phyloP scores from a whole-genome alignment of 2,113 vertebrate genomes.

The Synodontis membranacea region DNA sequence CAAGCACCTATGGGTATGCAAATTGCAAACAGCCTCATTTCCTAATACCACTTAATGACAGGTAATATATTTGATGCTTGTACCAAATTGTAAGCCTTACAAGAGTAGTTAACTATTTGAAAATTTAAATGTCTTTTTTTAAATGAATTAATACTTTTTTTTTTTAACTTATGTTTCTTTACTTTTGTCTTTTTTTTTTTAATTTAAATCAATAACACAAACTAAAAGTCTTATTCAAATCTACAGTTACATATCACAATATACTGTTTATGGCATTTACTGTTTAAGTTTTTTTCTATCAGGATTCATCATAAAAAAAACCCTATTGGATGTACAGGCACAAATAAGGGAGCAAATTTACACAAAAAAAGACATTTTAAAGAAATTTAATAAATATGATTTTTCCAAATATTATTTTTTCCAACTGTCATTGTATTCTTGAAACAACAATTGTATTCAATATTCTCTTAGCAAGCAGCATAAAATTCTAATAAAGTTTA shows the following conservation, averaged over 20 bases:
- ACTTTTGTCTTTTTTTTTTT: not conserved
- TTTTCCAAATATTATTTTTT: not conserved
- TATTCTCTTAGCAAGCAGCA: not conserved
- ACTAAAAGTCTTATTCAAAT: not conserved
- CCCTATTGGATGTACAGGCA: not conserved
- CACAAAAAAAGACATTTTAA: not conserved
- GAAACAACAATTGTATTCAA: not conserved
- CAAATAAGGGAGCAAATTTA: not conserved
- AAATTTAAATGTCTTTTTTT: not conserved
- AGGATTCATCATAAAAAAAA: not conserved
- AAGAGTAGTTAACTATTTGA: not conserved
- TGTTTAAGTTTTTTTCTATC: not conserved
- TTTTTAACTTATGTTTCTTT: not conserved
- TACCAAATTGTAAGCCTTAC: not conserved
- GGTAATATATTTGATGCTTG: not conserved
- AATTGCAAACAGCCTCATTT: not conserved
- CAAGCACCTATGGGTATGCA: not conserved
- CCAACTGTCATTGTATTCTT: not conserved
- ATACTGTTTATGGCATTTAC: not conserved
- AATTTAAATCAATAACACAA: not conserved
- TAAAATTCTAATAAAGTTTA: not conserved
- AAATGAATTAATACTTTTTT: not conserved
- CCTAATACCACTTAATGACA: not conserved
- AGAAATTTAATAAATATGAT: not conserved
- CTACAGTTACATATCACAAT: not conserved